phyloP scores from a whole-genome alignment of 2,113 vertebrate species.

The Esox niger region DNA sequence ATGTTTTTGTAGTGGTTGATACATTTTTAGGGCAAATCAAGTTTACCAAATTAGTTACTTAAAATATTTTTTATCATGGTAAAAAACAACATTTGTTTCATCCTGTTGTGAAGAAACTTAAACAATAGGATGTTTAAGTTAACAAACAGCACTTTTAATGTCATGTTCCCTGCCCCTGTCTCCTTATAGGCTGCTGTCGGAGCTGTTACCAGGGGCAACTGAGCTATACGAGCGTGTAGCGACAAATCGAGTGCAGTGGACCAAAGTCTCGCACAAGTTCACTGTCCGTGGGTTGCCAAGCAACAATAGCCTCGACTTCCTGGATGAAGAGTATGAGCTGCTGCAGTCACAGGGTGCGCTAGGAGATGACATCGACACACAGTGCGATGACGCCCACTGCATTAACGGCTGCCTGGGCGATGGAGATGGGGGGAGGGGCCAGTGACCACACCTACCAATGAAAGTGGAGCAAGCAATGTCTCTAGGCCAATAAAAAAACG shows the following conservation, averaged over 20 bases:
- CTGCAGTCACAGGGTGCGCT: slow-evolving; percentile 77
- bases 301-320: slow-evolving; percentile 96
- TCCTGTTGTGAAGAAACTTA: too few relatives aligned
- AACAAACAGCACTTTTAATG: too few relatives aligned
- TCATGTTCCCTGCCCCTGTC: neutral
- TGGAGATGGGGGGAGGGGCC: slow-evolving; percentile 50
- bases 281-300: slow-evolving; percentile 93
- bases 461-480: slow-evolving; percentile 19
- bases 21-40: too few relatives aligned
- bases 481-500: slow-evolving; percentile 51
- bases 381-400: slow-evolving; percentile 64
- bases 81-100: too few relatives aligned
- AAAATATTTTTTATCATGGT: too few relatives aligned
- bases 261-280: slow-evolving; percentile 95
- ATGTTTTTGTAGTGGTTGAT: too few relatives aligned
- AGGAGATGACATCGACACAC: slow-evolving; percentile 37
- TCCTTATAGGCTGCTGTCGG: slow-evolving; percentile 83
- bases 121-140: too few relatives aligned
- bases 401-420: slow-evolving; percentile 87
- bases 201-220: slow-evolving; percentile 82
- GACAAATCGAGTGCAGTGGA: slow-evolving; percentile 94
- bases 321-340: slow-evolving; percentile 93
- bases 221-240: slow-evolving; percentile 91
- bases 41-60: too few relatives aligned
- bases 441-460: slow-evolving; percentile 52